Evolutionary conservation across 2,797 vertebrate species (phyloP).

Genomic region (Cichlasoma orientale): DNA sequence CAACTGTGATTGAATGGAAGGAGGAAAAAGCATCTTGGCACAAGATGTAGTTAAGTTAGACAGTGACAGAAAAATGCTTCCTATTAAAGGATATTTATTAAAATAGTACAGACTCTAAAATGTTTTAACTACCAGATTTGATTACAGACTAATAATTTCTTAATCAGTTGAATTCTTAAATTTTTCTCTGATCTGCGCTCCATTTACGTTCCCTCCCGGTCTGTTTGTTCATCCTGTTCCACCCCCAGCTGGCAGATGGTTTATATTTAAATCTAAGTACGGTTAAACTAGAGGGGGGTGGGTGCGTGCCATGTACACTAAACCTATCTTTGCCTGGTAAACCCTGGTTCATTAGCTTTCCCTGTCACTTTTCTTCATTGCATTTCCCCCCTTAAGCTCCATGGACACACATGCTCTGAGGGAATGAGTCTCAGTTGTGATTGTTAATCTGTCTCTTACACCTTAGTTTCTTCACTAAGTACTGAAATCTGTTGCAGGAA

Average conservation of each 20-base stretch:
- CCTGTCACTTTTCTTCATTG: background rate
- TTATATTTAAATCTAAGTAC: constrained; percentile 21
- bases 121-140: background rate
- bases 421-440: background rate
- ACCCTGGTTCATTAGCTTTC: background rate
- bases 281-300: constrained; percentile 14
- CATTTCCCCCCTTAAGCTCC: background rate
- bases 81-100: background rate
- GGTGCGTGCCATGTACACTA: background rate
- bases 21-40: background rate
- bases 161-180: background rate
- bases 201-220: background rate
- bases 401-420: background rate
- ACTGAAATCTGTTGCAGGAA: background rate
- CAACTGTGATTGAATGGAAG: background rate
- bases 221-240: background rate
- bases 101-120: background rate
- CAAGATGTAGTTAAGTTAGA: background rate
- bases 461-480: background rate
- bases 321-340: constrained; percentile 2
- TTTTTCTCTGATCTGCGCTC: background rate
- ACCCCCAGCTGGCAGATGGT: constrained; percentile 24
- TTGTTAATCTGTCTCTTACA: background rate
- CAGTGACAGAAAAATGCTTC: background rate
- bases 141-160: background rate